These are phyloP conservation scores for Leptogaster cylindrica DNA, from an alignment of 2,888 invertebrate species.

Conservation along the genomic window DNA sequence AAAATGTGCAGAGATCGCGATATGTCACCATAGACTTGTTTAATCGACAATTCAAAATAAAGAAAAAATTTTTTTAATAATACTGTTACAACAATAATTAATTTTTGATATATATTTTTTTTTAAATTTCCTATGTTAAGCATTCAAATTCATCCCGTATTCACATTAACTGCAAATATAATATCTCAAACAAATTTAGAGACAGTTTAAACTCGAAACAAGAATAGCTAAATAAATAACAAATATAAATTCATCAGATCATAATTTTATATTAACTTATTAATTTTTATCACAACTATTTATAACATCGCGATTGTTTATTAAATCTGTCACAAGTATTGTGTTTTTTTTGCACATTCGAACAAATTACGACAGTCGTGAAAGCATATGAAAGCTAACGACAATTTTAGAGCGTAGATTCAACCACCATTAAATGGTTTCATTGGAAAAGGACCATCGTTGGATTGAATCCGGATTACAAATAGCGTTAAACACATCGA, in stretches of 20 bases:
- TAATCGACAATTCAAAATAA: constrained; percentile 61
- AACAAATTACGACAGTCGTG: neutral
- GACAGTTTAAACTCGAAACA: neutral
- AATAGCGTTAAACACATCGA: too few species aligned
- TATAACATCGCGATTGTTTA: neutral
- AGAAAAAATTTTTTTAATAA: constrained; percentile 60
- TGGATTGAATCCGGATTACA: neutral
- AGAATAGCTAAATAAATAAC: neutral
- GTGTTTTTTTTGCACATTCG: neutral
- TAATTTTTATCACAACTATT: neutral
- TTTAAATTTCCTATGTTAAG: constrained; percentile 24
- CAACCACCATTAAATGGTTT: constrained; percentile 8
- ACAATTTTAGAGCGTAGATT: neutral
- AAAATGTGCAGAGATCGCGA: constrained; percentile 65
- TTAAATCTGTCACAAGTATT: neutral
- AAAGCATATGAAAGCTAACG: constrained; percentile 15
- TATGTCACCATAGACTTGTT: constrained; percentile 63
- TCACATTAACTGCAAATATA: neutral
- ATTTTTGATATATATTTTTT: constrained; percentile 13
- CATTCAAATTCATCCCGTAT: neutral
- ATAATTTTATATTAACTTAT: neutral
- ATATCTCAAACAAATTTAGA: neutral
- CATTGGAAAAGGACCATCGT: neutral
- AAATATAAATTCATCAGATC: neutral
- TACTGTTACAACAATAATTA: too few species aligned